Evolutionary conservation across 2,888 invertebrate genomes (phyloP).

Genomic region (Fragum whitleyi): DNA sequence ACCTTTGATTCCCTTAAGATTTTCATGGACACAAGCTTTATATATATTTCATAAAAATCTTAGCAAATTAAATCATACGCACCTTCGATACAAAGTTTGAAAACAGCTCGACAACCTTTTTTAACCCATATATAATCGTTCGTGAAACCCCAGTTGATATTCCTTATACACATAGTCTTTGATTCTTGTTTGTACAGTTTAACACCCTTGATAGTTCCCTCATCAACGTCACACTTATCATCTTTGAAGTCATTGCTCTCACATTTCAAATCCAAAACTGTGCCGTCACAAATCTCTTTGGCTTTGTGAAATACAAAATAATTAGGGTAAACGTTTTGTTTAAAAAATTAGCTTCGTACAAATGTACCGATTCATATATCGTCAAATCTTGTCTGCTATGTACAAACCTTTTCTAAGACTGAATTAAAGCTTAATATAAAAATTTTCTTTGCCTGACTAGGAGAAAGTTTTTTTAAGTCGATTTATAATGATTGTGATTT

Average conservation of each 20-base stretch:
- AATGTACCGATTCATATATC: no score
- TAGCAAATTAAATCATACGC: not conserved
- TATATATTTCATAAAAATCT: no score
- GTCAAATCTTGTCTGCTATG: no score
- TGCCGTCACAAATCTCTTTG: not conserved
- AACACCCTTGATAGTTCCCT: not conserved
- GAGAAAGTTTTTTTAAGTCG: not conserved
- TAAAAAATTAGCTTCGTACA: no score
- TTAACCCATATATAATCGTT: slow-evolving; percentile 18
- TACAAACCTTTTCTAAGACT: not conserved
- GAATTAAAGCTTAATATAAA: not conserved
- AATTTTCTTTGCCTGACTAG: not conserved
- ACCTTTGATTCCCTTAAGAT: no score
- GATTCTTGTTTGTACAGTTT: slow-evolving; percentile 4
- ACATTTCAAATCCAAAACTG: not conserved
- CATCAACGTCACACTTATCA: not conserved
- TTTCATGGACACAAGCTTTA: no score
- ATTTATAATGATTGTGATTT: no score
- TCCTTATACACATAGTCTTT: not conserved
- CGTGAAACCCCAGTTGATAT: slow-evolving; percentile 9
- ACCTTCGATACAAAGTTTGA: slow-evolving; percentile 14
- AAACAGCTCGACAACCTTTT: slow-evolving; percentile 12
- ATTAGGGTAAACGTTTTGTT: no score
- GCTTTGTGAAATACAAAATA: not conserved
- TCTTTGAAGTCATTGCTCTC: slow-evolving; percentile 8